Conservation (phyloP, 2,113 vertebrate genomes). For the Hyperopisus bebe region DNA sequence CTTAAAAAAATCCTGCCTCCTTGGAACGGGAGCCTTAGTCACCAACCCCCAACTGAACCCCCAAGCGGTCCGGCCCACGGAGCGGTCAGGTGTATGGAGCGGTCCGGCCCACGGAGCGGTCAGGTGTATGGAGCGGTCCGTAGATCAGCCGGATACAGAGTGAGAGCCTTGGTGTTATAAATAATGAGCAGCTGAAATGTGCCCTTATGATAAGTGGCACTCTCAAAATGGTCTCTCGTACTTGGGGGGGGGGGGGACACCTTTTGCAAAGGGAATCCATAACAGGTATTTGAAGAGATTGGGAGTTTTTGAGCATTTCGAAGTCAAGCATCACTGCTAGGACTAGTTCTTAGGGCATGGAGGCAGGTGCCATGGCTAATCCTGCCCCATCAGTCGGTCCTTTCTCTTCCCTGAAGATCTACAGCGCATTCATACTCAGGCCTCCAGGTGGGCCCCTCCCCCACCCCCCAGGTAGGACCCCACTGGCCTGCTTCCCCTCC, state of each 20-base stretch:
- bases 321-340: background rate
- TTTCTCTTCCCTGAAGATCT: background rate
- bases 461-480: background rate
- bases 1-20: background rate
- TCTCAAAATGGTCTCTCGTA: background rate
- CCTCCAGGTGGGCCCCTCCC: background rate
- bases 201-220: background rate
- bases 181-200: background rate
- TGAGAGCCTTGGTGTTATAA: background rate
- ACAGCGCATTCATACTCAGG: background rate
- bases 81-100: fast-evolving
- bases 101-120: background rate
- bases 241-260: background rate
- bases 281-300: background rate
- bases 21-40: background rate
- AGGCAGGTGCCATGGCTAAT: background rate
- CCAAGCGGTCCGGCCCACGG: background rate
- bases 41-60: background rate
- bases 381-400: background rate
- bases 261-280: background rate
- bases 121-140: too few relatives aligned
- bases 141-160: too few relatives aligned
- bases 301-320: background rate
- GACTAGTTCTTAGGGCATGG: background rate
- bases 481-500: background rate